Conservation (phyloP, 2,888 invertebrate genomes). For the Temnothorax unifasciatus region DNA sequence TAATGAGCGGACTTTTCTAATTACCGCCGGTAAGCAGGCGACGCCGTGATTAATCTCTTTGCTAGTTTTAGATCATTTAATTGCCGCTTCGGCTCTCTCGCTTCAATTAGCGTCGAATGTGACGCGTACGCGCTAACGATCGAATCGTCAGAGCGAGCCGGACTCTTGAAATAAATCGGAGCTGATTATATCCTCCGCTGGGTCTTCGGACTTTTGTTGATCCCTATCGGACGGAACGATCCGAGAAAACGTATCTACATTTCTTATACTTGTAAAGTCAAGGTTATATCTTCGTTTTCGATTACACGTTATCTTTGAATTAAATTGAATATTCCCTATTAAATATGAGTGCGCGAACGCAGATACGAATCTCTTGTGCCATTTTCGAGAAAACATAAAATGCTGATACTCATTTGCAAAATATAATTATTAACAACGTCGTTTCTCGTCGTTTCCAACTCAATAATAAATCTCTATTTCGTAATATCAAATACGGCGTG, state of each 20-base stretch:
- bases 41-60: conserved; percentile 58
- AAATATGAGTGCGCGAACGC: neutral
- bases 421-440: neutral
- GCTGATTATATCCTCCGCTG: conserved; percentile 50
- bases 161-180: conserved; percentile 56
- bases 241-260: conserved; percentile 10
- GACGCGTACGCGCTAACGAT: conserved; percentile 54
- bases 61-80: conserved; percentile 59
- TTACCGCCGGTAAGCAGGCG: conserved; percentile 57
- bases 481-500: neutral
- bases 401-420: neutral
- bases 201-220: conserved; percentile 35
- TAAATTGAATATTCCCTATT: neutral
- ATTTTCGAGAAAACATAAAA: neutral
- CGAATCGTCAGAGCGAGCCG: conserved; percentile 46
- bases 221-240: conserved; percentile 40
- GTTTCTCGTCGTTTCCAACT: neutral
- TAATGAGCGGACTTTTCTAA: conserved; percentile 59
- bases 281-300: neutral
- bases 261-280: conserved; percentile 10
- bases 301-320: neutral
- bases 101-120: conserved; percentile 58
- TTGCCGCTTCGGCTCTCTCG: conserved; percentile 55
- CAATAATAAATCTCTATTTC: neutral
- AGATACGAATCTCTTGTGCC: neutral